phyloP scores from a whole-genome alignment of 2,888 invertebrate genomes.

The Neoitamus cyanurus region DNA sequence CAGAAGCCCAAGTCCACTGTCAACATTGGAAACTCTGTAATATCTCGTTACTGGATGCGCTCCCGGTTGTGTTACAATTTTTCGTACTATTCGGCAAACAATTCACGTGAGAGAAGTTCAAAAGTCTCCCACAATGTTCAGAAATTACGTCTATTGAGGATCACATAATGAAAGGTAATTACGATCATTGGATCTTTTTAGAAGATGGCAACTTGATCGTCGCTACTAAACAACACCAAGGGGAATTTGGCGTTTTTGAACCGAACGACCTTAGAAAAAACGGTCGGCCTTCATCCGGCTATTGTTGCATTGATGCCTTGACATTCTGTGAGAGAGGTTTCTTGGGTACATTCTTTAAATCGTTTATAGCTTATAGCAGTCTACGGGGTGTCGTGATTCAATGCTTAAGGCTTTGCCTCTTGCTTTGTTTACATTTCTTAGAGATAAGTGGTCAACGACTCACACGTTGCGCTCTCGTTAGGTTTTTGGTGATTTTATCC shows the following conservation, averaged over 20 bases:
- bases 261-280: constrained; percentile 30
- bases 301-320: constrained; percentile 36
- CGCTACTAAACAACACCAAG: background rate
- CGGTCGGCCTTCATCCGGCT: background rate
- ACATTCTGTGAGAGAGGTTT: constrained; percentile 32
- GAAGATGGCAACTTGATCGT: constrained; percentile 38
- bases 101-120: constrained; percentile 21
- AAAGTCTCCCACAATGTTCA: constrained; percentile 43
- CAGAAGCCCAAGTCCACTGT: background rate
- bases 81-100: background rate
- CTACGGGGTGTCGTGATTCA: background rate
- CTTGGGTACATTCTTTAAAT: background rate
- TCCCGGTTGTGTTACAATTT: background rate
- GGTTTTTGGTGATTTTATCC: background rate
- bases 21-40: background rate
- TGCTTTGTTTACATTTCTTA: background rate
- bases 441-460: background rate
- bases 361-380: background rate
- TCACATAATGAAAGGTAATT: constrained; percentile 44
- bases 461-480: background rate
- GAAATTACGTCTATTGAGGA: constrained; percentile 41
- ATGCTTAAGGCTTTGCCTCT: background rate
- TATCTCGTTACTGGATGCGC: background rate
- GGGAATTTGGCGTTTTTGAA: constrained; percentile 16
- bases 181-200: constrained; percentile 18